These are phyloP conservation scores for Rhingia campestris DNA, from an alignment of 2,888 invertebrate species.

Conservation along the genomic window DNA sequence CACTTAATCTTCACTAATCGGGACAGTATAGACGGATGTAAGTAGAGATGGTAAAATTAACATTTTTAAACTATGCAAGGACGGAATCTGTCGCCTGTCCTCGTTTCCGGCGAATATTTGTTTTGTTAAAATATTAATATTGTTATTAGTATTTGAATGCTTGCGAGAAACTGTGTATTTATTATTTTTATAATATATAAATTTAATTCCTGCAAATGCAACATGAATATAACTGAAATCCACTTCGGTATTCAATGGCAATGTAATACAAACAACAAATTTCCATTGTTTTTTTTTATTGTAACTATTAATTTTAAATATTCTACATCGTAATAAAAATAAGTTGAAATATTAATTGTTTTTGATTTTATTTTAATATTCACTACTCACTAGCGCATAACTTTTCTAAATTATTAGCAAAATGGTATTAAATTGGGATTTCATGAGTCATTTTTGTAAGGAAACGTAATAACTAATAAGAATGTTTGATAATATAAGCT, in stretches of 20 bases:
- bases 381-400: too few relatives aligned
- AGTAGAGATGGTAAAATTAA: constrained; percentile 1
- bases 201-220: constrained; percentile 28
- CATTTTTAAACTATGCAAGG: constrained; percentile 13
- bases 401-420: too few relatives aligned
- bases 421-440: too few relatives aligned
- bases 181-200: constrained; percentile 24
- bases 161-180: constrained; percentile 58
- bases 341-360: constrained; percentile 58
- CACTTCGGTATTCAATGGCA: constrained; percentile 50
- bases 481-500: too few relatives aligned
- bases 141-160: constrained; percentile 52
- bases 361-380: constrained; percentile 42
- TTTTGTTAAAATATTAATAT: constrained; percentile 42
- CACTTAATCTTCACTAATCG: constrained; percentile 35
- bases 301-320: constrained; percentile 67
- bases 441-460: too few relatives aligned
- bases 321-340: constrained; percentile 64
- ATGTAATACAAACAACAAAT: constrained; percentile 52
- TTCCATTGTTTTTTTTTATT: constrained; percentile 55
- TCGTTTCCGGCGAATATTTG: not conserved
- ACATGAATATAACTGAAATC: constrained; percentile 23
- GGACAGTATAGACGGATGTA: too few relatives aligned
- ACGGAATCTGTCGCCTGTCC: constrained; percentile 16
- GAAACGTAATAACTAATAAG: too few relatives aligned